Evolutionary conservation across 2,888 invertebrate genomes (phyloP).

Genomic region (Sinotaia quadrata): DNA sequence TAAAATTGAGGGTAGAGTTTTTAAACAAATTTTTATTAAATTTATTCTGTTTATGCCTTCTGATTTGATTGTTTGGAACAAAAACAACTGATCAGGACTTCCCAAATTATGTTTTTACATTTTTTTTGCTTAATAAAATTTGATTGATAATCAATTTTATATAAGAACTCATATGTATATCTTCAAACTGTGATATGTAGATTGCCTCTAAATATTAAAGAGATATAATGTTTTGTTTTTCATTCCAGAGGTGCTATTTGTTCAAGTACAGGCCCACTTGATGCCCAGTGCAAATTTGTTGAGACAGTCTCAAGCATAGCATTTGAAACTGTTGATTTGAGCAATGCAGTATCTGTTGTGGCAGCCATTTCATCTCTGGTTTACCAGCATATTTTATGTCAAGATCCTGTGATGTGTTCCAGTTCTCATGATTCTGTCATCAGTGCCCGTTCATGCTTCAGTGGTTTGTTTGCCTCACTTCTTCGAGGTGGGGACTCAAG

Average conservation of each 20-base stretch:
- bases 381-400: conserved; percentile 65
- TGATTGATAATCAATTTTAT: too few relatives aligned
- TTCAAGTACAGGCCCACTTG: conserved; percentile 76
- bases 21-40: too few relatives aligned
- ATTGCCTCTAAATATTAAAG: too few relatives aligned
- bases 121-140: too few relatives aligned
- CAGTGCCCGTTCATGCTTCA: conserved; percentile 77
- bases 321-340: conserved; percentile 81
- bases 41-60: too few relatives aligned
- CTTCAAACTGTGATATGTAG: too few relatives aligned
- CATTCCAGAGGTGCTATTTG: conserved; percentile 73
- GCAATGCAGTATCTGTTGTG: conserved; percentile 82
- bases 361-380: conserved; percentile 77
- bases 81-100: too few relatives aligned
- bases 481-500: conserved; percentile 77
- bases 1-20: too few relatives aligned
- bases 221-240: too few relatives aligned
- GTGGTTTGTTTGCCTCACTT: conserved; percentile 82
- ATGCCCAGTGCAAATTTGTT: conserved; percentile 83
- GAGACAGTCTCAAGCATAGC: conserved; percentile 79
- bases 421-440: conserved; percentile 73
- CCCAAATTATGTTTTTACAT: too few relatives aligned
- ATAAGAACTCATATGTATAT: too few relatives aligned
- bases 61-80: too few relatives aligned
- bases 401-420: conserved; percentile 63